Base-by-base conservation (phyloP, 2,888 invertebrate species). In the Pinctada fucata region DNA sequence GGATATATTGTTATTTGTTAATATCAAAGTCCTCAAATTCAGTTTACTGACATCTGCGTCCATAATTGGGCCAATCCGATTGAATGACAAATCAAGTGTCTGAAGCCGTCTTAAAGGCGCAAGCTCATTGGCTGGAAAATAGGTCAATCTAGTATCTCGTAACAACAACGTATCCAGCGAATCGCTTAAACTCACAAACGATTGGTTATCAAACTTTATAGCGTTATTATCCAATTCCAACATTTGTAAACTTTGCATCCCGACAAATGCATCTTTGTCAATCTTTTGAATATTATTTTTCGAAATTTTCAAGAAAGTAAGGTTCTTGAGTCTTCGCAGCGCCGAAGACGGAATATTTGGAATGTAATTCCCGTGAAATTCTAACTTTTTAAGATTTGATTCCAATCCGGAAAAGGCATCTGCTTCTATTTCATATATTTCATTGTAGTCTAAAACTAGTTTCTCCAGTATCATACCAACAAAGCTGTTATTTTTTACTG, bases 151-250 rank as follows among this genome's bases (percentile, higher is more conserved):
- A 1, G 83, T 72, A 8, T 78, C 78, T 48, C 85, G 80, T 63
- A 86, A 79, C 67, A 81, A 82, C 47, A 86, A 66, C n/a, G 84
- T 79, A 70, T 83, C 75, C 5, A 86, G 75, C 3, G 85, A 82
- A 74, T 85, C 80, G 75, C 84, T 83, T 48, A 85, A 80, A 13
- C 85, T 84, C 49, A 80, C 69, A 58, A 86, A 84, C 80, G 83
- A 83, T 45, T 82, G 82, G 13, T 78, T 78, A 45, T 84, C 66
- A 75, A 58, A 80, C 31, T 52, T 64, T 13, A 80, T 47, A 6
- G 63, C 50, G 47, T 80, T 80, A 13, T 72, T 75, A 58, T 80
- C 80, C 3, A 80, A 66, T 48, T 80, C 77, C 49, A 80, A 68
- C 65, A 78, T 75, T 71, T 72, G 71, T 64, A 80, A 52, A 66